Base-by-base conservation (phyloP, 2,113 vertebrate species). In the Cyphomyrus discorhynchus region DNA sequence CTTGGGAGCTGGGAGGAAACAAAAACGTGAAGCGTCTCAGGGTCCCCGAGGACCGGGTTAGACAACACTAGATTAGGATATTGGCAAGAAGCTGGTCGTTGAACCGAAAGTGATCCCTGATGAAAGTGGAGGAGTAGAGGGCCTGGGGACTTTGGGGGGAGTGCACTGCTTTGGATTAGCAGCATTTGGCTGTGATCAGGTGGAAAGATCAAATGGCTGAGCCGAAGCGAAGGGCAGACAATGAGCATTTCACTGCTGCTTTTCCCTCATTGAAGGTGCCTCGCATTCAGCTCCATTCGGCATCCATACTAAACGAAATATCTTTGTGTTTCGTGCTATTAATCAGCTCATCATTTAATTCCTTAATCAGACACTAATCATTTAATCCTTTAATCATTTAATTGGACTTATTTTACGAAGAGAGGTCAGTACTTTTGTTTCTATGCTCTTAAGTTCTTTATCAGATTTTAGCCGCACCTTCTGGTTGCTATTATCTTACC, bases 401-500 rank as follows among this genome's bases (percentile, higher is more conserved):
- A 87, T 87, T 84, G 27, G 45, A 47, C 47, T 52, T 80, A 17
- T 42, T 80, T 19, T 80, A 31, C 21, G 19, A 45, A 53, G 85
- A 87, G 85, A 87, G 85, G 85, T 87, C 50, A 53, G n/a, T 53
- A 42, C 45, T 87, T 27, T 53, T 87, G 85, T 87, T 87, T 87
- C 11, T 53, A 39, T 87, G 85, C 56, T 87, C 31, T 47, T 87
- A 87, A 53, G 27, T 31, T 53, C 50, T 53, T 35, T 53, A 56
- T 87, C 50, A 87, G 85, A 87, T 87, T 47, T 52, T 53, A 87
- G n/a, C 27, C 4, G 5, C 5, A 56, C 27, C 50, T 31, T 11
- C 50, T 56, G 27, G 50, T 53, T 21, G 17, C 50, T 39, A 47
- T 86, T 52, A 53, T 52, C 77, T 82, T 35, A 35, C 45, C 8